phyloP scores from a whole-genome alignment of 23 tunicate species.

The Ciona savignyi region DNA sequence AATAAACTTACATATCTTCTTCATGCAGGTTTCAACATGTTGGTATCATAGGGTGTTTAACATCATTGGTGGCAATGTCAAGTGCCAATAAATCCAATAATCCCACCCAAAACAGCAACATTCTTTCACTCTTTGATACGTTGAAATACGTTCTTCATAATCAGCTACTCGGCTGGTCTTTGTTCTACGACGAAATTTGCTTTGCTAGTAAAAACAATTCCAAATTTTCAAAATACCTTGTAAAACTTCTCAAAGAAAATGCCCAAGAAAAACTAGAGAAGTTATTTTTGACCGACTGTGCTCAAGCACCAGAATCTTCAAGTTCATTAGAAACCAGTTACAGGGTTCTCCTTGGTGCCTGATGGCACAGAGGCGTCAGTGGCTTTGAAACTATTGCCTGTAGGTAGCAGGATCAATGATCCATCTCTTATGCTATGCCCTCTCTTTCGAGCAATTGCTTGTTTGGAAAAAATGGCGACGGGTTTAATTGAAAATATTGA shows the following conservation, averaged over 20 bases:
- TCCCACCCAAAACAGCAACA: neutral
- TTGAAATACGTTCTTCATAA: constrained; percentile 18
- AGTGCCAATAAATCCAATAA: neutral
- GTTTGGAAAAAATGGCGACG: neutral
- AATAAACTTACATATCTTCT: neutral
- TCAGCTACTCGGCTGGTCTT: constrained; percentile 33
- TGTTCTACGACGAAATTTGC: constrained; percentile 51
- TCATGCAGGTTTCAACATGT: constrained; percentile 25
- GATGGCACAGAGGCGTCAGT: too few relatives aligned
- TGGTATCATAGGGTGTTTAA: constrained; percentile 41
- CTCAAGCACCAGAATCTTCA: neutral
- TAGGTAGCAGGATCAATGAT: neutral
- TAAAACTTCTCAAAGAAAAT: constrained; percentile 13
- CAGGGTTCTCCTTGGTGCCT: too few relatives aligned
- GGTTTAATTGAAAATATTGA: constrained; percentile 28
- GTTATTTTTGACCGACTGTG: constrained; percentile 21
- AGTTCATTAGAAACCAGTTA: neutral
- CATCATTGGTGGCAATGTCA: constrained; percentile 35
- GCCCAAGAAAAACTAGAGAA: constrained; percentile 33
- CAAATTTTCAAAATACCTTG: neutral
- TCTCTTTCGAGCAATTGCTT: constrained; percentile 34
- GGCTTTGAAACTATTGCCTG: neutral
- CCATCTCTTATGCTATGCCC: constrained; percentile 20
- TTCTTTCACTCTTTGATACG: constrained; percentile 18
- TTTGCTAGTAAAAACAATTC: constrained; percentile 1